Base-by-base conservation (phyloP, 2,113 vertebrate genomes). In the Trogon melanurus region DNA sequence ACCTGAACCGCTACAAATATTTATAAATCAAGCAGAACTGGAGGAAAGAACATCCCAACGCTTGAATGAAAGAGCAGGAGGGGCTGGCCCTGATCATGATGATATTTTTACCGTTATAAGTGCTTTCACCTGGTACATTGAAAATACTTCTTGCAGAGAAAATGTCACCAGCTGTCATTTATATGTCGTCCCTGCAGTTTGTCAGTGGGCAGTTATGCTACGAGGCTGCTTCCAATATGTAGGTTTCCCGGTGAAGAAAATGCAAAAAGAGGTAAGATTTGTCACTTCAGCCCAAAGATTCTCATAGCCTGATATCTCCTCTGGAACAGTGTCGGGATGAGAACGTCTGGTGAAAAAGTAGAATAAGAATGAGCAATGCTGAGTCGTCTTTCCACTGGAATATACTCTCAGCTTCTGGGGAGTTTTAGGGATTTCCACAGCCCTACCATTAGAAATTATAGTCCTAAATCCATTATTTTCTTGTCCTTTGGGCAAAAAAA, bases 1-100 rank as follows among this genome's bases (percentile, higher is more conserved):
- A 69, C 79, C 78, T 62, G 91, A 95, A 93, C 44, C 58, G 60
- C 65, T 83, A 30, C 56, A 91, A 88, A 93, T 87, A 95, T 89
- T 91, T 93, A 82, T 66, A 70, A 83, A 76, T 62, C 36, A 51
- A 78, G n/a, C 16, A 30, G 48, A 57, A 54, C 23, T 65, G 50
- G 54, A 65, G 66, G n/a, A 79, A 80, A 67, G 57, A 88, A 34
- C 30, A 71, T 71, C 58, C 41, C 79, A 34, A 64, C 0, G 1
- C 50, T 92, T 80, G 47, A 80, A 78, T 66, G 16, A 73, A 90
- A 72, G 54, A 85, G 56, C 34, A 54, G 95, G 57, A 89, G 53
- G 16, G 73, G 26, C 57, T 18, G 30, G 38, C 45, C 41, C 61
- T 87, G 64, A 26, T 58, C 0, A 0, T 2, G 11, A 45, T 53